Base-by-base conservation (phyloP, 1,140 invertebrate species). In the Conus ventricosus region DNA sequence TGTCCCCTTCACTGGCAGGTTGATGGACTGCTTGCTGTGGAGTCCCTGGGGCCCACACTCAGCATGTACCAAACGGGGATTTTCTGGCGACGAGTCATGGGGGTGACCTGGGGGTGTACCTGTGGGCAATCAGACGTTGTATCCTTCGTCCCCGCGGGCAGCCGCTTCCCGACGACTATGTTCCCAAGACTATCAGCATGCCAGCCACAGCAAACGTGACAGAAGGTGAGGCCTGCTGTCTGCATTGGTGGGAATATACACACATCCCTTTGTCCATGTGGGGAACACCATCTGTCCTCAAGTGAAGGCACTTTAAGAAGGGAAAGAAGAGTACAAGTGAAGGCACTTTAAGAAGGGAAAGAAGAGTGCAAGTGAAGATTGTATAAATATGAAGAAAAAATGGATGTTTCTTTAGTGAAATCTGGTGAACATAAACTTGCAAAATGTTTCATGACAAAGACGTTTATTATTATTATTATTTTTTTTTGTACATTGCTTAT, bases 81-180 rank as follows among this genome's bases (percentile, higher is more conserved):
- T 98, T 97, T 93, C 94, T 99, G 60, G 98, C 97, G 4, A 99
- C 98, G 4, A 96, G 97, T 0, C 98, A 99, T 94, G 96, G 97
- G 3, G 97, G 97, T 89, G 96, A 98, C 93, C 93, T 99, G 53
- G 99, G 98, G 0, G 96, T 99, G 63, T 99, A 98, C 93, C 95
- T 99, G 15, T 99, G 99, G 99, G 97, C 0, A 99, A 99, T 95
- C 97, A 97, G 90, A 97, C 97, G 0, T 94, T 99, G 0, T 99
- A 97, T 87, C 96, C 54, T 97, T 97, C 92, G 95, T 99, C 6
- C 6, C 97, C 97, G 39, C 95, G 99, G 99, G 5, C 96, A 96
- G 92, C 97, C 97, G 0, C 96, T 99, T 27, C 96, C 96, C 13
- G 92, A 95, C 1, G 94, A 96, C 87, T 96, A 96, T 89, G 94